Evolutionary conservation across 2,797 vertebrate species (phyloP), one percentile per base, ranked within the genome.

Genomic region (Gymnoscopelus braueri): DNA sequence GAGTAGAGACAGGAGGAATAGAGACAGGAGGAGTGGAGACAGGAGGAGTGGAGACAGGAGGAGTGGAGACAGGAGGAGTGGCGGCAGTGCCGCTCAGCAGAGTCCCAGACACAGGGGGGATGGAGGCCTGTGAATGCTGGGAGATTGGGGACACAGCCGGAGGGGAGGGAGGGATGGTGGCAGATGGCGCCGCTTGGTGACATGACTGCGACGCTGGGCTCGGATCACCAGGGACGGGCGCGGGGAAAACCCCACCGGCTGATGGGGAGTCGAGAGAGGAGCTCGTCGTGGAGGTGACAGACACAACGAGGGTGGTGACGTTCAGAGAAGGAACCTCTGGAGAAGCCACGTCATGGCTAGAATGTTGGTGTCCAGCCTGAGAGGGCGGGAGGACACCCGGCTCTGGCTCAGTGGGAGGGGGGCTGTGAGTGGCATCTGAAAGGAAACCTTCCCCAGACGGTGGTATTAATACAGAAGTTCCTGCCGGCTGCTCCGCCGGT

Each of bases 371-470:
- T 60, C 47, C 79, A 52, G 78, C 49, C 9, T 88, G 86, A 26
- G 78, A 67, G 26, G 86, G 65, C n/a, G 83, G 26, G 26, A 29
- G 58, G 6, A 85, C 50, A 8, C 51, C 61, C 78, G 83, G 65
- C 75, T 88, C 70, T 77, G 87, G 81, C 78, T 94, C 0, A 74
- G 76, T n/a, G 9, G 56, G 1, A 23, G 75, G n/a, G n/a, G 32
- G 66, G 12, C 87, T 82, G 10, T 84, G 98, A 99, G 14, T 96
- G 97, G 67, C 98, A 6, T 59, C 65, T 74, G 58, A 94, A 93
- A 6, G 32, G 32, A 35, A 6, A 35, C 90, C 90, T 64, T 95
- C 93, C 54, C 82, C 83, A 78, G 88, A 78, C 2, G 69, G 87
- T 1, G 84, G 88, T 44, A 71, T 78, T 12, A 90, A 53, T 69